phyloP scores from a whole-genome alignment of 2,888 invertebrate species.

The Parelbella ahira region DNA sequence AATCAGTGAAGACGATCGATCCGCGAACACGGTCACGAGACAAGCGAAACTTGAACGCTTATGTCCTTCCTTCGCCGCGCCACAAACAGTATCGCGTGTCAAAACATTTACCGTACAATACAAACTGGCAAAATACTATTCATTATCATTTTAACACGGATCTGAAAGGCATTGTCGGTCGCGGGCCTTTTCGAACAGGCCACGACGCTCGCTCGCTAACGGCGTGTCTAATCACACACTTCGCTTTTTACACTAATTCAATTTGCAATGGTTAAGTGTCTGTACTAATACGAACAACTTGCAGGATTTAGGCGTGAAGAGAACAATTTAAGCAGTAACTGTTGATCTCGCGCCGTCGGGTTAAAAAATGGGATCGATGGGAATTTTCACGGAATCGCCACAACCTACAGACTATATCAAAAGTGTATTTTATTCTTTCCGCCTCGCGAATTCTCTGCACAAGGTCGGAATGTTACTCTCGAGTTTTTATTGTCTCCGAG shows the following conservation, averaged over 20 bases:
- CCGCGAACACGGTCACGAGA: conserved; percentile 27
- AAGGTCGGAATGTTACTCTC: no score
- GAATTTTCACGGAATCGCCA: no score
- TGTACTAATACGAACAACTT: conserved; percentile 12
- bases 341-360: no score
- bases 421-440: no score
- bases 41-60: conserved; percentile 14
- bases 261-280: conserved; percentile 36
- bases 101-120: conserved; percentile 34
- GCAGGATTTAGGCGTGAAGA: conserved; percentile 1
- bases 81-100: conserved; percentile 35
- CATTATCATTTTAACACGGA: conserved; percentile 55
- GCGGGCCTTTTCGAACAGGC: conserved; percentile 39
- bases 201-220: conserved; percentile 38
- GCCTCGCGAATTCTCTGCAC: no score
- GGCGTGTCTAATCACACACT: conserved; percentile 38
- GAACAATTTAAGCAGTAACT: conserved; percentile 2
- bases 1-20: conserved; percentile 33
- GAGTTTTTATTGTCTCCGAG: no score
- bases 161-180: conserved; percentile 44
- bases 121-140: conserved; percentile 37
- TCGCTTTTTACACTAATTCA: conserved; percentile 40
- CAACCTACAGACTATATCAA: no score
- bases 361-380: no score
- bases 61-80: conserved; percentile 14